Conservation (phyloP, 2,113 vertebrate species). For the Lota lota region DNA sequence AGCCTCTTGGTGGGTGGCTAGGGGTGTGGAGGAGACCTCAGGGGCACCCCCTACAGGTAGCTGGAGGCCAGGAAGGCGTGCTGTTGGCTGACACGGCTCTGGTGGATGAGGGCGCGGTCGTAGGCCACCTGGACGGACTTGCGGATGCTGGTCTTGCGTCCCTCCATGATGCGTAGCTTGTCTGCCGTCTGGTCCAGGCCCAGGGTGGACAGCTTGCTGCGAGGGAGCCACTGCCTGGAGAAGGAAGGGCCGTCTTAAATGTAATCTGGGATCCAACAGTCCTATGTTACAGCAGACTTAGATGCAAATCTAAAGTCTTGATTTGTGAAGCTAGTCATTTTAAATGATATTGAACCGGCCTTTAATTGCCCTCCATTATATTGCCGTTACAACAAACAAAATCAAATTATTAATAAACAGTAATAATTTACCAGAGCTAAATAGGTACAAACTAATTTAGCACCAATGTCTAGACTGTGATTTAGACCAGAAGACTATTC, state of each 20-base stretch:
- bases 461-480: too few species aligned
- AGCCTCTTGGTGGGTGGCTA: not conserved
- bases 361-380: too few species aligned
- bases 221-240: slow-evolving; percentile 93
- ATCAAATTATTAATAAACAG: too few species aligned
- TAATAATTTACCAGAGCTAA: too few species aligned
- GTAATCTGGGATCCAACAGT: too few species aligned
- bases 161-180: slow-evolving; percentile 96
- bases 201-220: slow-evolving; percentile 88
- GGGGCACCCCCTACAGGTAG: slow-evolving; percentile 76
- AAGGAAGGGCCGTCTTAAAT: not conserved
- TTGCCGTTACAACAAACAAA: too few species aligned
- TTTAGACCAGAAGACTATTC: too few species aligned
- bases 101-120: slow-evolving; percentile 92
- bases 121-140: slow-evolving; percentile 98
- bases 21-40: not conserved
- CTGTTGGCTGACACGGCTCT: slow-evolving; percentile 86
- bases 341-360: too few species aligned
- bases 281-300: too few species aligned
- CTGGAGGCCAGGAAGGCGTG: slow-evolving; percentile 83
- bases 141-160: slow-evolving; percentile 93
- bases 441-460: too few species aligned
- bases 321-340: too few species aligned
- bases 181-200: slow-evolving; percentile 91
- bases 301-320: too few species aligned